These are phyloP conservation scores for Rhopalosiphum maidis DNA, from an alignment of 1,140 invertebrate species.

Conservation along the genomic window DNA sequence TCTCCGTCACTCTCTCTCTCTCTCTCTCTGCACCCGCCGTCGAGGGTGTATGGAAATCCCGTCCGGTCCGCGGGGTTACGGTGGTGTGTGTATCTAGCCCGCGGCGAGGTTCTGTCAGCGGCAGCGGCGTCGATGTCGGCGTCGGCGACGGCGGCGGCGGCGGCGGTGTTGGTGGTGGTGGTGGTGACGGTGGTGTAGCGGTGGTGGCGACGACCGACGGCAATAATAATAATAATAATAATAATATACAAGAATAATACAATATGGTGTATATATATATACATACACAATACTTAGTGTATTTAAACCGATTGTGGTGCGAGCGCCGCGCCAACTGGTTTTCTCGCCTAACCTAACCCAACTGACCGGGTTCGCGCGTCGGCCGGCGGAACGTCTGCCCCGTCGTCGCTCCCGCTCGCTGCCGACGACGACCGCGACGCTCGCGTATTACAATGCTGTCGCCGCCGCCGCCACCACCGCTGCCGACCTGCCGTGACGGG, in stretches of 20 bases:
- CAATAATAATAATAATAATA: not conserved
- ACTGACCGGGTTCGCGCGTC: conserved; percentile 35
- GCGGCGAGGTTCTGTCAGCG: conserved; percentile 12
- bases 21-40: not conserved
- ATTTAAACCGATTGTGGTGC: conserved; percentile 15
- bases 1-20: not conserved
- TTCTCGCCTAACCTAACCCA: conserved; percentile 50
- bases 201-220: too few species aligned
- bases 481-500: not conserved
- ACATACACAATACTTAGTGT: too few species aligned
- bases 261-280: not conserved
- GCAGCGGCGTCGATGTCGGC: too few species aligned
- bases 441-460: not conserved
- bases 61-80: not conserved
- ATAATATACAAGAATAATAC: not conserved
- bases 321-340: conserved; percentile 37
- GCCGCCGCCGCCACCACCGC: not conserved
- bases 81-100: not conserved
- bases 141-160: not conserved
- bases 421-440: conserved; percentile 12
- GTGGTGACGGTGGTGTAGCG: too few species aligned
- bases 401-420: not conserved
- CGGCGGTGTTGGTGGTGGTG: too few species aligned
- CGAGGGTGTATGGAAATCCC: not conserved
- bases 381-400: conserved; percentile 31